Conservation (phyloP, 2,797 vertebrate species). For the Molossus molossus region DNA sequence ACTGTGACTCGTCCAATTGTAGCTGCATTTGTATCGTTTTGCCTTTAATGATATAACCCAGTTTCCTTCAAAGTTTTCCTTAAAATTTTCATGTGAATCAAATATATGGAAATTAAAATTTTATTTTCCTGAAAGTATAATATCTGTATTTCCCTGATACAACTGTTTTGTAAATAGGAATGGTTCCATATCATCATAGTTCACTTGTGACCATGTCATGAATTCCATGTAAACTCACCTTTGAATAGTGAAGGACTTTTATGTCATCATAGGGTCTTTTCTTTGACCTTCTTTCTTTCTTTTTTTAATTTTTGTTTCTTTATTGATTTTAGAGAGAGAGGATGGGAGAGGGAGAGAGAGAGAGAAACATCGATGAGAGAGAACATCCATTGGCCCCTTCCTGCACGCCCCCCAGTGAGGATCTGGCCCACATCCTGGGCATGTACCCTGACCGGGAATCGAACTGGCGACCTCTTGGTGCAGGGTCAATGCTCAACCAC, state of each 20-base stretch:
- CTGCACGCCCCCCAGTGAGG: no score
- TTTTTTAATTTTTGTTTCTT: no score
- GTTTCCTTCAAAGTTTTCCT: not conserved
- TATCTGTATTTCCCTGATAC: not conserved
- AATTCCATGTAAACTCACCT: not conserved
- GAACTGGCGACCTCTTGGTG: no score
- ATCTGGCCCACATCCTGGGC: no score
- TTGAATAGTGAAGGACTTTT: not conserved
- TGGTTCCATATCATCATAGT: not conserved
- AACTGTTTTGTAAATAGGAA: not conserved
- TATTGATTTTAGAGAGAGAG: no score
- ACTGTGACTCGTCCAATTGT: not conserved
- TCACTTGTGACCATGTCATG: not conserved
- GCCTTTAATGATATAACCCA: not conserved
- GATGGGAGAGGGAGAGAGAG: no score
- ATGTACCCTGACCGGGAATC: no score
- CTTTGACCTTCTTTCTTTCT: not conserved
- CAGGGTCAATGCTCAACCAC: no score
- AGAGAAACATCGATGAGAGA: no score
- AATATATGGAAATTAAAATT: constrained; percentile 6
- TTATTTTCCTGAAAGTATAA: not conserved
- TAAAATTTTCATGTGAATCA: not conserved
- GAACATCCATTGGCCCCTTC: no score
- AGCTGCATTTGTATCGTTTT: not conserved
- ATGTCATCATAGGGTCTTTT: not conserved